Evolutionary conservation across 2,888 invertebrate genomes (phyloP).

Genomic region (Eutolmus rufibarbis): DNA sequence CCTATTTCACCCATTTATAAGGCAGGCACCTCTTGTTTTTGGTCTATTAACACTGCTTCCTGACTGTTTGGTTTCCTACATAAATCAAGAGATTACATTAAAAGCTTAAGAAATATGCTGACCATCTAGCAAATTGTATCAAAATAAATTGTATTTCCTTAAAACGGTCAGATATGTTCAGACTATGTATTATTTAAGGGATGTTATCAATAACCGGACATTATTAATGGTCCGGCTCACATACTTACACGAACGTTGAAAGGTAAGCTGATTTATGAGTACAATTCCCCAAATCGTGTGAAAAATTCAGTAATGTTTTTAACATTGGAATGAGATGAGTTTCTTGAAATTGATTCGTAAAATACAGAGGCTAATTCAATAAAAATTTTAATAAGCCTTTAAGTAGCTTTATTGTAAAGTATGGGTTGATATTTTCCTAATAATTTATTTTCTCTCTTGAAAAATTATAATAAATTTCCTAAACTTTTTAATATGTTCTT

Average conservation of each 20-base stretch:
- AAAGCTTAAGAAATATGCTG: background rate
- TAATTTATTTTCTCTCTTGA: too few relatives aligned
- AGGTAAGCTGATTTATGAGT: background rate
- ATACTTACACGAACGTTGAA: background rate
- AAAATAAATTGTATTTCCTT: background rate
- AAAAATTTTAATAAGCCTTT: too few relatives aligned
- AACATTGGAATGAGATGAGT: background rate
- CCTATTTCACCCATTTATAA: background rate
- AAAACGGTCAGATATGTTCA: background rate
- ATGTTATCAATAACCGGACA: background rate
- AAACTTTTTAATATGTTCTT: too few relatives aligned
- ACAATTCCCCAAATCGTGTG: background rate
- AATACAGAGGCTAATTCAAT: background rate
- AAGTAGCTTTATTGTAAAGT: too few relatives aligned
- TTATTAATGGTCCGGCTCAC: background rate
- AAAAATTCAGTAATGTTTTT: background rate
- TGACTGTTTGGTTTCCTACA: background rate
- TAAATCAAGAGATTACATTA: background rate
- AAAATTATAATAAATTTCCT: too few relatives aligned
- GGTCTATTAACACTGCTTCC: background rate
- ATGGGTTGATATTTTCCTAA: too few relatives aligned
- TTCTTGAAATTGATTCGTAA: background rate
- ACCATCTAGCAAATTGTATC: background rate
- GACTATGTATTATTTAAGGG: background rate
- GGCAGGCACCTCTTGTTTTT: background rate